Evolutionary conservation across 2,797 vertebrate genomes (phyloP).

Genomic region (Lagodon rhomboides): DNA sequence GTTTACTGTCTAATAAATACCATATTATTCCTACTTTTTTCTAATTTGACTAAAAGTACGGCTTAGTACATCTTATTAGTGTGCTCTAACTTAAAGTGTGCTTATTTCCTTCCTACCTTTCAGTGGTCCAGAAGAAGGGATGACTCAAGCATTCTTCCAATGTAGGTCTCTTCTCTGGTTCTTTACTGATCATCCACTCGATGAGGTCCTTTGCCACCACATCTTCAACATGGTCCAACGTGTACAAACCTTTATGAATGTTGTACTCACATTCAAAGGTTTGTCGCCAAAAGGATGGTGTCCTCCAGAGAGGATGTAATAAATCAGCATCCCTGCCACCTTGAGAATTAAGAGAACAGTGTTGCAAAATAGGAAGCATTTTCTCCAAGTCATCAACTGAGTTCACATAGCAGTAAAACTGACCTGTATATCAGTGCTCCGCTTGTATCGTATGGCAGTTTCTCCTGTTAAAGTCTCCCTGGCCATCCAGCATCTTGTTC

Average conservation of each 20-base stretch:
- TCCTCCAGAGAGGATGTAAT: slow-evolving; percentile 79
- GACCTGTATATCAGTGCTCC: slow-evolving; percentile 78
- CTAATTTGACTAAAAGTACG: neutral
- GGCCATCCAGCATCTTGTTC: slow-evolving; percentile 82
- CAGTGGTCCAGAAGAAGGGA: slow-evolving; percentile 73
- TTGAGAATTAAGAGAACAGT: slow-evolving; percentile 22
- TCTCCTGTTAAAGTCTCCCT: slow-evolving; percentile 64
- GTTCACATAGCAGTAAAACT: neutral
- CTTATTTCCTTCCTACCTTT: slow-evolving; percentile 53
- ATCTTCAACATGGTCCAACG: slow-evolving; percentile 67
- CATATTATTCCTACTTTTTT: too few relatives aligned
- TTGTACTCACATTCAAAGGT: slow-evolving; percentile 23
- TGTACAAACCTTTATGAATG: slow-evolving; percentile 56
- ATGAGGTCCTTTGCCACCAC: slow-evolving; percentile 73
- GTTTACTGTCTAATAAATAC: too few relatives aligned
- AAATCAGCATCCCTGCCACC: slow-evolving; percentile 82
- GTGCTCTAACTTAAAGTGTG: too few relatives aligned
- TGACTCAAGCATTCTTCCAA: slow-evolving; percentile 73
- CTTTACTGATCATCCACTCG: slow-evolving; percentile 70
- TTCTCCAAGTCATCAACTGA: neutral
- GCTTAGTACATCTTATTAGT: too few relatives aligned
- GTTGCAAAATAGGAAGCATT: neutral
- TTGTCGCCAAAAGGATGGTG: slow-evolving; percentile 72
- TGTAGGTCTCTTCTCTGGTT: slow-evolving; percentile 66
- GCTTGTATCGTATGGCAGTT: slow-evolving; percentile 57